These are phyloP conservation scores for Sorex maritimensis DNA, from an alignment of 2,797 vertebrate genomes.

Conservation along the genomic window DNA sequence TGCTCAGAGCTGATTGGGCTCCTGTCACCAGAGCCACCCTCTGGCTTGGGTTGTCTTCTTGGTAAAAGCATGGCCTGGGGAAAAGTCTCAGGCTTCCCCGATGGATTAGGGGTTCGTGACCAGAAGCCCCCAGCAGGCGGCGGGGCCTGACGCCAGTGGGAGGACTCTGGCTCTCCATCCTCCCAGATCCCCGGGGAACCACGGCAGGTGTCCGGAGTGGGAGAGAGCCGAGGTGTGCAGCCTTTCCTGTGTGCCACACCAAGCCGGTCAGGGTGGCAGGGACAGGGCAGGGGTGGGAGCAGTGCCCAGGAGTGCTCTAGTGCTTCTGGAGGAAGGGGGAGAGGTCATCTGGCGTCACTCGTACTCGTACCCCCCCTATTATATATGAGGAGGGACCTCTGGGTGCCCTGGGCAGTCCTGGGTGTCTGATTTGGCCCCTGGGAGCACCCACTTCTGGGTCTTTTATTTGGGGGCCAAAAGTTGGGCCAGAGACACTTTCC, in stretches of 20 bases:
- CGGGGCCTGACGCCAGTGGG: neutral
- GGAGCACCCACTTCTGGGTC: neutral
- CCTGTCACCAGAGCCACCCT: too few species aligned
- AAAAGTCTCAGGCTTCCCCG: neutral
- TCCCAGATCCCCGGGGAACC: neutral
- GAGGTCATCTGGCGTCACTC: neutral
- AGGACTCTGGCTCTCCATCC: neutral
- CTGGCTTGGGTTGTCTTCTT: neutral
- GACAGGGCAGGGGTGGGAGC: neutral
- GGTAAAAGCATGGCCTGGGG: slow-evolving; percentile 26
- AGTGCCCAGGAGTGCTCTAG: neutral
- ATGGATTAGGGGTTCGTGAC: neutral
- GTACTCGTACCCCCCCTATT: neutral
- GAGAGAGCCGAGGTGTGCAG: neutral
- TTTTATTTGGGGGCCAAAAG: neutral
- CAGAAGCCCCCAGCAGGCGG: neutral
- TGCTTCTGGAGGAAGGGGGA: neutral
- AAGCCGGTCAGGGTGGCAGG: too few species aligned
- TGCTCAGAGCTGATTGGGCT: neutral
- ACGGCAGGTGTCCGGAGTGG: neutral
- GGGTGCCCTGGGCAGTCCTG: neutral
- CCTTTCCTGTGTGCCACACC: neutral
- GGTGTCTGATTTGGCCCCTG: neutral
- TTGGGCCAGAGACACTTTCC: neutral
- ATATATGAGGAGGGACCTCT: neutral